Percentiles rank a stretch among this genome's conserved stretches.
Evolutionary conservation across 2,888 invertebrate species (phyloP).

Genomic region (Aspidiotus destructor): DNA sequence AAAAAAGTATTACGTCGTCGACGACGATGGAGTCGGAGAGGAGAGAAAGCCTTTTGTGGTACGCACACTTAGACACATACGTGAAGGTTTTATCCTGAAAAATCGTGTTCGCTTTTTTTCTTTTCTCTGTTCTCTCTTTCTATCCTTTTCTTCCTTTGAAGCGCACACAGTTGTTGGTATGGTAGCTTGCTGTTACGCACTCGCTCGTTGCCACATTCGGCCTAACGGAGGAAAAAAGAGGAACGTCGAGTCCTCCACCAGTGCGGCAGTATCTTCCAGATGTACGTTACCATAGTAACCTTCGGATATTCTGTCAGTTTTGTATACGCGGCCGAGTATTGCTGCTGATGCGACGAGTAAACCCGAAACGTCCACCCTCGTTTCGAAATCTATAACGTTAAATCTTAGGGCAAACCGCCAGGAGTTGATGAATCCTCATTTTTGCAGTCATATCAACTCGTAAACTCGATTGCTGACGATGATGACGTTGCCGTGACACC

Average conservation of each 20-base stretch:
- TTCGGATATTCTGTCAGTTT: slow-evolving; percentile 10
- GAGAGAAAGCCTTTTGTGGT: not conserved
- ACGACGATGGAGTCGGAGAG: not conserved
- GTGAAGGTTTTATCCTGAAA: not conserved
- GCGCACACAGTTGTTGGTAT: slow-evolving; percentile 3
- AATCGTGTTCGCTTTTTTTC: not conserved
- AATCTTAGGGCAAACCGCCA: slow-evolving; percentile 29
- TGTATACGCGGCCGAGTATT: slow-evolving; percentile 10
- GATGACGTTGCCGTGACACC: too few species aligned
- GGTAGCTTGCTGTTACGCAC: not conserved
- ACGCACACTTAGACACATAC: not conserved
- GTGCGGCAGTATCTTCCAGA: slow-evolving; percentile 29
- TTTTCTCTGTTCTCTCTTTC: not conserved
- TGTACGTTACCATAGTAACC: slow-evolving; percentile 32
- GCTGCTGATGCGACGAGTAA: slow-evolving; percentile 13
- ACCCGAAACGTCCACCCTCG: not conserved
- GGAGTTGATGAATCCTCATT: slow-evolving; percentile 17
- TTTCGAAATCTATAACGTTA: slow-evolving; percentile 2
- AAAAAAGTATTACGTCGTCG: not conserved
- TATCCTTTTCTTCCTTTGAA: not conserved
- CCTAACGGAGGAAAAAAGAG: not conserved
- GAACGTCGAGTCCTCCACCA: slow-evolving; percentile 8
- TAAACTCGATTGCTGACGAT: too few species aligned
- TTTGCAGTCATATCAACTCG: not conserved
- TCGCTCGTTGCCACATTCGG: not conserved